These are phyloP conservation scores for Eidolon helvum DNA, from an alignment of 2,113 vertebrate genomes.

Conservation along the genomic window DNA sequence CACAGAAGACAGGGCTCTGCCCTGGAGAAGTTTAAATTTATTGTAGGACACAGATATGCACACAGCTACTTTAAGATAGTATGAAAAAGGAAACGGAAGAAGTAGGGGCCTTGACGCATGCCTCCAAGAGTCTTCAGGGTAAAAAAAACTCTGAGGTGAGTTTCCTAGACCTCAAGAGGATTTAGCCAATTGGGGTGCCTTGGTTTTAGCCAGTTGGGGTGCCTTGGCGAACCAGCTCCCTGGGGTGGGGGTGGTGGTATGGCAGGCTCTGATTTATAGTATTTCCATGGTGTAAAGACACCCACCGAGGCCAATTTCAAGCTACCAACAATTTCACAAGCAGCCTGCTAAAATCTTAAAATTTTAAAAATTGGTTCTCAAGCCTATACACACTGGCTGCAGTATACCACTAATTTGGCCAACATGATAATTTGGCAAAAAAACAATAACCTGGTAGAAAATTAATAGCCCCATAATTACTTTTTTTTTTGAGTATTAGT, in stretches of 20 bases:
- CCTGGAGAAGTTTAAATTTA: not conserved
- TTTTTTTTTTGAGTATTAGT: too few species aligned
- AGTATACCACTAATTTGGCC: not conserved
- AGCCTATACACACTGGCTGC: not conserved
- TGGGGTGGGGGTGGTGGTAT: too few species aligned
- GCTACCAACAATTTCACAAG: not conserved
- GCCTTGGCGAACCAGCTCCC: not conserved
- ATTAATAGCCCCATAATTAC: not conserved
- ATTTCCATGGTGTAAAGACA: not conserved
- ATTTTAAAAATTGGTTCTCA: not conserved
- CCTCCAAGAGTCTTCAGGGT: not conserved
- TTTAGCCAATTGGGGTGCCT: not conserved
- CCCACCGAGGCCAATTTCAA: not conserved
- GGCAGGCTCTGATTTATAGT: not conserved
- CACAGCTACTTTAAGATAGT: not conserved
- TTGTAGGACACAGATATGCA: not conserved
- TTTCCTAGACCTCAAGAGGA: not conserved
- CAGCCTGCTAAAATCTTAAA: not conserved
- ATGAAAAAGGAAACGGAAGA: not conserved
- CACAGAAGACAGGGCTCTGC: not conserved
- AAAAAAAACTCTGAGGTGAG: not conserved
- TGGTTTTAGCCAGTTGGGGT: not conserved
- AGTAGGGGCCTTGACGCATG: not conserved
- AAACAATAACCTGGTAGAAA: not conserved
- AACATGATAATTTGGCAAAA: not conserved